Evolutionary conservation across 2,113 vertebrate species (phyloP).

Genomic region (Macroglossus sobrinus): DNA sequence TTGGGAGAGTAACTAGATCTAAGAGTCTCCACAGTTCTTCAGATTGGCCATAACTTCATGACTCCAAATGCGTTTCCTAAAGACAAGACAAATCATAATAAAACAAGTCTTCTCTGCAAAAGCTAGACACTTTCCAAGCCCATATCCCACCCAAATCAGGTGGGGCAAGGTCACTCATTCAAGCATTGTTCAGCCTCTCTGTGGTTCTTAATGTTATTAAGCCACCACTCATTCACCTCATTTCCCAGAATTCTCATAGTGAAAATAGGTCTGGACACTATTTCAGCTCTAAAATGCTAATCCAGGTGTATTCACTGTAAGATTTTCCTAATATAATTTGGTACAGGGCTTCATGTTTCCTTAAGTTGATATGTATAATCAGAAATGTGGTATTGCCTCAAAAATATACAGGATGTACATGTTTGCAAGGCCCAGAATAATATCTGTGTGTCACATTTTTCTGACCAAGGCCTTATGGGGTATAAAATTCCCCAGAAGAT

Average conservation of each 20-base stretch:
- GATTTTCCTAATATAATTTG: background rate
- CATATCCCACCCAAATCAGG: background rate
- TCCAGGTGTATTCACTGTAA: background rate
- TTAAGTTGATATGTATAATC: background rate
- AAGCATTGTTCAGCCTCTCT: background rate
- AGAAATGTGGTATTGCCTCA: background rate
- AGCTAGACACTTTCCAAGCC: background rate
- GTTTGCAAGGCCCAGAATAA: background rate
- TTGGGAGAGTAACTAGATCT: background rate
- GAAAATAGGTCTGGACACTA: background rate
- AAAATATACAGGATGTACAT: background rate
- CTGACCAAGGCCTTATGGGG: background rate
- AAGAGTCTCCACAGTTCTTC: background rate
- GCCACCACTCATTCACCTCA: background rate
- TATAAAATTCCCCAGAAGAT: background rate
- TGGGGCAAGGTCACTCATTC: background rate
- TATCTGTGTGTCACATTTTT: background rate
- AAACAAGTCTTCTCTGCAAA: background rate
- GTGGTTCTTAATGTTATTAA: background rate
- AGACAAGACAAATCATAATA: background rate
- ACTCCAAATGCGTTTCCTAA: background rate
- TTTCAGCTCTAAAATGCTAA: background rate
- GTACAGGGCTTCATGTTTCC: background rate
- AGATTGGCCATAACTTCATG: background rate
- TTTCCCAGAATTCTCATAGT: background rate